Evolutionary conservation across 1,140 invertebrate genomes (phyloP).

Genomic region (Ptiloglossa arizonensis): DNA sequence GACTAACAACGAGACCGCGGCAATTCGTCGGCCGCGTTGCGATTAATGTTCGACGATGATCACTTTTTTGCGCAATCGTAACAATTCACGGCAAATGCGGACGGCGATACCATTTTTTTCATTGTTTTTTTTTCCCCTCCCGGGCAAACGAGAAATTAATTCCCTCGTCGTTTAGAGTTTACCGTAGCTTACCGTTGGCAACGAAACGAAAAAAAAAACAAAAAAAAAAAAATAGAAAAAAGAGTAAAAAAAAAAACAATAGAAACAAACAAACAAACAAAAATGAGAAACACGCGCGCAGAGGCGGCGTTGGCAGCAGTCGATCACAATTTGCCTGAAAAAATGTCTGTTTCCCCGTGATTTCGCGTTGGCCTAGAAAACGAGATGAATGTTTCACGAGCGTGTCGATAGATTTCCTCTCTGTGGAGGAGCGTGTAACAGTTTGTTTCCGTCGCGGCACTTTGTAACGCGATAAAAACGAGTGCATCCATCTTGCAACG

Average conservation of each 20-base stretch:
- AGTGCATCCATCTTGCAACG: neutral
- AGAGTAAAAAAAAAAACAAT: neutral
- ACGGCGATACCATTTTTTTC: neutral
- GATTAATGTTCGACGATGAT: constrained; percentile 4
- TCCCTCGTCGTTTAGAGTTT: constrained; percentile 1
- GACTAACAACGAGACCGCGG: too few relatives aligned
- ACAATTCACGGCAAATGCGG: neutral
- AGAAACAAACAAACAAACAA: neutral
- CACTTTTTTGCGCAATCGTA: neutral
- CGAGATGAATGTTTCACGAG: constrained; percentile 1
- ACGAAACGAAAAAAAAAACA: neutral
- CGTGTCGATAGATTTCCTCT: constrained; percentile 20
- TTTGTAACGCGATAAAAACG: neutral
- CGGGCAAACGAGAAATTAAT: constrained; percentile 13
- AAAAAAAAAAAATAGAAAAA: neutral
- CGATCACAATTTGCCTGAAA: constrained; percentile 10
- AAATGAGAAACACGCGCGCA: neutral
- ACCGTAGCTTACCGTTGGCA: neutral
- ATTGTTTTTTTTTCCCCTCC: neutral
- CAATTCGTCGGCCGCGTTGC: neutral
- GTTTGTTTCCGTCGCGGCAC: neutral
- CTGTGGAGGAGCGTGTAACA: neutral
- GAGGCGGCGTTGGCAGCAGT: neutral
- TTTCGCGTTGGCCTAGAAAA: neutral
- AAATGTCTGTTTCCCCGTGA: neutral